Evolutionary conservation across 1,140 invertebrate genomes (phyloP), one percentile per base, ranked within the genome.

Genomic region (Archivesica marissinica): DNA sequence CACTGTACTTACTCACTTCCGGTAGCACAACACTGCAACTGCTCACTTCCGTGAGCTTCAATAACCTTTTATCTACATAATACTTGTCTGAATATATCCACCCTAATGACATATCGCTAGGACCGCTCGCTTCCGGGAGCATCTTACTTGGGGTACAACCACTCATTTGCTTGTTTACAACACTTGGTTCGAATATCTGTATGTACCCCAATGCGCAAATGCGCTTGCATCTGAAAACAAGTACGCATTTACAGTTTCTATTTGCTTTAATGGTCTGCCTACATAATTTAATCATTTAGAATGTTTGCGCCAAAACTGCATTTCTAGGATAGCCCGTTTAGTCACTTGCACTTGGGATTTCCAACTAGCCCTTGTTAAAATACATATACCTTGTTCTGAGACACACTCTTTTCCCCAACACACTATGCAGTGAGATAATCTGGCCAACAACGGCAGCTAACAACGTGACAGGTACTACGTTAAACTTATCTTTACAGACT

Each of bases 361-460:
- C 61, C 61, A 81, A 54, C 28, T 39, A 23, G 28, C 15, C 9
- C 77, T 7, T 15, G n/a, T 3, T 17, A 23, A 11, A 13, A 66
- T 41, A 68, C 44, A 78, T 3, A 64, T 41, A 61, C 44, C 54
- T 59, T 44, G 75, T 78, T 35, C 30, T 38, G 7, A 35, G 50
- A 39, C 75, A 4, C n/a, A 61, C 52, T 30, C 11, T 44, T 17
- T 68, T 52, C n/a, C 77, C 77, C 13, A 80, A 68, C 7, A 80
- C 77, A 25, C 30, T 50, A 30, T 80, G 77, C 25, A 68, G 28
- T 17, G 77, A 80, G 30, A 80, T 68, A 44, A 81, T 54, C 41
- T 72, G 61, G 20, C 78, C 78, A 4, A 72, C 35, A 3, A 81
- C 39, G 4, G 59, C 23, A 9, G 78, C 78, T 70, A 81, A 75